Evolutionary conservation across 1,140 invertebrate genomes (phyloP).

Genomic region (Ganaspis sp.): DNA sequence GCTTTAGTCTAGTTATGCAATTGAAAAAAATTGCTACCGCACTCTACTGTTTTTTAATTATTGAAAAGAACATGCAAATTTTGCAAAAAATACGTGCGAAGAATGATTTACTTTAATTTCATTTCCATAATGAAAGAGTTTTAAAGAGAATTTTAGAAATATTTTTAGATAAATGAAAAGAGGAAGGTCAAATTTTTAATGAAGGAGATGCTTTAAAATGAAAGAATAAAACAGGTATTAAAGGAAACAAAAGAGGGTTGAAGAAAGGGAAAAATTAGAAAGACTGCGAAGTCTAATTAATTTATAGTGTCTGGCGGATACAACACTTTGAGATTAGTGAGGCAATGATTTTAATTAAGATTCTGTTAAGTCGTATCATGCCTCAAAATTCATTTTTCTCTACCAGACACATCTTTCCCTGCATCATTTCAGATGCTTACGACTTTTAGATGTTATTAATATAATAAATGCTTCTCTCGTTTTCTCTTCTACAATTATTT

Average conservation of each 20-base stretch:
- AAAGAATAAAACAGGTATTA: background rate
- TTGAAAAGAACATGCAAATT: too few relatives aligned
- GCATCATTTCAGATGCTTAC: background rate
- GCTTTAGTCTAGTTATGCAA: background rate
- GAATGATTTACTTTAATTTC: conserved; percentile 6
- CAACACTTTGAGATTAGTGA: conserved; percentile 54
- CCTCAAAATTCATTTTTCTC: conserved; percentile 1
- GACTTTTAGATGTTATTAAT: background rate
- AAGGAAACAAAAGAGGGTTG: conserved; percentile 19
- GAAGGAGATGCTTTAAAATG: background rate
- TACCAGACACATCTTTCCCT: background rate
- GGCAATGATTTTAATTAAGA: conserved; percentile 70
- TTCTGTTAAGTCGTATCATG: conserved; percentile 45
- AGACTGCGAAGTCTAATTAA: conserved; percentile 66
- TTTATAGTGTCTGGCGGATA: conserved; percentile 55
- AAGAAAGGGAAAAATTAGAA: conserved; percentile 23
- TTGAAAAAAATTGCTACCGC: conserved; percentile 29
- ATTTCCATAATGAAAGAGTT: too few relatives aligned
- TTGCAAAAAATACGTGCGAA: background rate
- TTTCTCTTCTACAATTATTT: background rate
- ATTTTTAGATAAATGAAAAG: background rate
- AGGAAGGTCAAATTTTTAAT: background rate
- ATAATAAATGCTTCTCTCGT: background rate
- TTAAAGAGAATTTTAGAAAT: conserved; percentile 27
- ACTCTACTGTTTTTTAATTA: background rate